Evolutionary conservation across 2,797 vertebrate genomes (phyloP).

Genomic region (Caiman crocodilus): DNA sequence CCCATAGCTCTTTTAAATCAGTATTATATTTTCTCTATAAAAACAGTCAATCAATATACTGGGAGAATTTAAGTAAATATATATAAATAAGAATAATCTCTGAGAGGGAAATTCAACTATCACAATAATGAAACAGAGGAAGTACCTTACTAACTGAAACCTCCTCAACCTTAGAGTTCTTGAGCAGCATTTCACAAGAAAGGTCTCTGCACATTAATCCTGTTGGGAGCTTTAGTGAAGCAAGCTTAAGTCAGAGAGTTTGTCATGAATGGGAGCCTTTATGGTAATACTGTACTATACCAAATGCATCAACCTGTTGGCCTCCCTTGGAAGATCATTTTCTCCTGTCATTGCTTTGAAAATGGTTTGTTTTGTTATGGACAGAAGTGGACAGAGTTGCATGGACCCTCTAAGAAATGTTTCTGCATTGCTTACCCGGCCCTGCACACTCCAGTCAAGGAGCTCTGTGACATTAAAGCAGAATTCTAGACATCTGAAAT

Average conservation of each 20-base stretch:
- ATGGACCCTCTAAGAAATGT: background rate
- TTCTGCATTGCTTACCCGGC: background rate
- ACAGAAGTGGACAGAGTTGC: background rate
- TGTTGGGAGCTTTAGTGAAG: background rate
- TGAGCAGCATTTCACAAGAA: background rate
- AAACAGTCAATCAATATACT: background rate
- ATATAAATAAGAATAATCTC: background rate
- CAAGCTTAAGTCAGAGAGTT: background rate
- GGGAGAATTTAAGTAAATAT: background rate
- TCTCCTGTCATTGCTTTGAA: background rate
- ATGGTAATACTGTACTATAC: background rate
- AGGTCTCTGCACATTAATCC: accelerated
- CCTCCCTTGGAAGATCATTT: background rate
- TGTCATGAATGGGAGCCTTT: background rate
- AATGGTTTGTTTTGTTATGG: background rate
- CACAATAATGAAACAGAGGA: background rate
- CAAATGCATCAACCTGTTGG: background rate
- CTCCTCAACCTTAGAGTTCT: background rate
- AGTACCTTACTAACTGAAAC: background rate
- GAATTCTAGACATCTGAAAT: background rate
- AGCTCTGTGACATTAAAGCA: background rate
- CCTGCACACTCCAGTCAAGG: background rate
- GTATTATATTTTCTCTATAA: background rate
- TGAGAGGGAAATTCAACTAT: background rate
- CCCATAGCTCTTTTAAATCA: background rate